These are phyloP conservation scores for mouse (Mus musculus) DNA, from an alignment of 2,113 vertebrate species.

Conservation along the genomic window DNA sequence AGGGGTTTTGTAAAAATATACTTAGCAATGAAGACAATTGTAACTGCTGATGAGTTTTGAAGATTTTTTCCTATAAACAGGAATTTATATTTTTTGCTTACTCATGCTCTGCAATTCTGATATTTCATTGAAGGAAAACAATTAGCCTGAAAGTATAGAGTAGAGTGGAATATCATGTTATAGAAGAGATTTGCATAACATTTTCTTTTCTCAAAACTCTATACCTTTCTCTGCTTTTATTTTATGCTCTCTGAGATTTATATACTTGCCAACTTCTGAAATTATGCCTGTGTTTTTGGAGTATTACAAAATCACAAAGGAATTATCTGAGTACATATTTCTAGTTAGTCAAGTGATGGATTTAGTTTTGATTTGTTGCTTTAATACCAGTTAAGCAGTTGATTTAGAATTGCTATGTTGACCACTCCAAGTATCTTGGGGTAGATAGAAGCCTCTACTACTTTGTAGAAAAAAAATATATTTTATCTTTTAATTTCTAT, in stretches of 20 bases:
- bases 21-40: background rate
- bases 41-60: background rate
- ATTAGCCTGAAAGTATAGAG: background rate
- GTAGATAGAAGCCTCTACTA: background rate
- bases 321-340: background rate
- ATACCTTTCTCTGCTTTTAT: background rate
- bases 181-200: background rate
- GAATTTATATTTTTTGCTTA: background rate
- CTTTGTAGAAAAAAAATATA: background rate
- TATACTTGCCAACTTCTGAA: background rate
- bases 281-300: background rate
- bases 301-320: background rate
- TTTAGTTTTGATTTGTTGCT: background rate
- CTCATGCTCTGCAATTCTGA: background rate
- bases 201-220: background rate
- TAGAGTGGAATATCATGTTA: background rate
- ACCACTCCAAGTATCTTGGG: accelerated
- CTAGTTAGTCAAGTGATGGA: background rate
- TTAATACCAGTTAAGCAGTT: background rate
- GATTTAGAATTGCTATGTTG: background rate
- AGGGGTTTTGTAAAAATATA: background rate
- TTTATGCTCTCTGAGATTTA: background rate
- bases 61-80: background rate
- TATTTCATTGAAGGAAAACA: background rate
- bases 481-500: background rate